Evolutionary conservation across 2,113 vertebrate genomes (phyloP).

Genomic region (Acanthochromis polyacanthus): DNA sequence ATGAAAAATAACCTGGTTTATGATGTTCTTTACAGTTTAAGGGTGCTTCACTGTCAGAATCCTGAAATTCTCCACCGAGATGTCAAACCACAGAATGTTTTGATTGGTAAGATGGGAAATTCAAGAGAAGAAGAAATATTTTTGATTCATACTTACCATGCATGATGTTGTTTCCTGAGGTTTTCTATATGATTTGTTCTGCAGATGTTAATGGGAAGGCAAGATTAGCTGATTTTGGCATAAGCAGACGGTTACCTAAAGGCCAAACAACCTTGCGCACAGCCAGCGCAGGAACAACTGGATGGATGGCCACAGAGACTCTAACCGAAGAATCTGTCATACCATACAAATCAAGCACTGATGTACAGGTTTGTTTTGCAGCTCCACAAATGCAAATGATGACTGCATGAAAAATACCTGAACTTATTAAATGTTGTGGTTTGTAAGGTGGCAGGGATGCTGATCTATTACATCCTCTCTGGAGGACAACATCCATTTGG

Average conservation of each 20-base stretch:
- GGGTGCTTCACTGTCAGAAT: constrained; percentile 56
- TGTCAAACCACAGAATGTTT: constrained; percentile 81
- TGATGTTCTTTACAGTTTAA: constrained; percentile 65
- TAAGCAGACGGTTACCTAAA: constrained; percentile 65
- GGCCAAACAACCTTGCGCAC: constrained; percentile 64
- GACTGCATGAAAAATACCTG: fast-evolving
- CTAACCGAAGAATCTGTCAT: constrained; percentile 22
- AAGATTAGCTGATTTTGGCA: constrained; percentile 77
- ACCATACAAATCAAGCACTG: constrained; percentile 72
- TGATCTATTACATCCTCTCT: constrained; percentile 78
- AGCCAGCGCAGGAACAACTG: constrained; percentile 67
- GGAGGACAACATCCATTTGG: constrained; percentile 80
- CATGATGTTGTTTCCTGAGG: background rate
- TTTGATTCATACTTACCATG: no score
- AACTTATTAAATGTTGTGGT: background rate
- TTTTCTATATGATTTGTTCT: background rate
- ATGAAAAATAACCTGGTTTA: constrained; percentile 23
- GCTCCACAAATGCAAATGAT: fast-evolving
- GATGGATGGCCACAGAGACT: constrained; percentile 78
- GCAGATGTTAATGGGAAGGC: constrained; percentile 63
- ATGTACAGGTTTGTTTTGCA: constrained; percentile 72
- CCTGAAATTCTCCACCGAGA: constrained; percentile 74
- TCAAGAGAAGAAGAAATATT: background rate
- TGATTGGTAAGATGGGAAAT: constrained; percentile 69
- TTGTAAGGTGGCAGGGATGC: constrained; percentile 78